phyloP scores from a whole-genome alignment of 1,140 invertebrate species.

The Drosophila lini region DNA sequence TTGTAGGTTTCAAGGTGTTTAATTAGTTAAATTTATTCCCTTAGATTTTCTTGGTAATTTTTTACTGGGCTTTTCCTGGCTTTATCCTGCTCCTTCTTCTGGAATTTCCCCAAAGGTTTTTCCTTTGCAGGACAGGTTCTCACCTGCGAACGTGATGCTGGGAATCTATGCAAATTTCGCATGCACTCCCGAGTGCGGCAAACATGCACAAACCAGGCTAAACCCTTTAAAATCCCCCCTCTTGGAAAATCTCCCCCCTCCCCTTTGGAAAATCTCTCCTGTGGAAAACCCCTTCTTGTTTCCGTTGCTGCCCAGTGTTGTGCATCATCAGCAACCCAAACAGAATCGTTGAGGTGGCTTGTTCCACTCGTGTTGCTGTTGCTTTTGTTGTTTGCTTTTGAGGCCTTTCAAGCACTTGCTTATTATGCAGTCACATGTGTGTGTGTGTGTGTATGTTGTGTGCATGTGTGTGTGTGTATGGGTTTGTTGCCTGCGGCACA shows the following conservation, averaged over 20 bases:
- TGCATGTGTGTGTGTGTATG: constrained; percentile 16
- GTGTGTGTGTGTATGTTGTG: constrained; percentile 9
- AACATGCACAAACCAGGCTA: constrained; percentile 48
- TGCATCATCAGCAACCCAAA: constrained; percentile 50
- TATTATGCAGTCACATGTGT: constrained; percentile 50
- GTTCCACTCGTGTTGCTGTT: constrained; percentile 43
- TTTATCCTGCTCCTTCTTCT: not conserved
- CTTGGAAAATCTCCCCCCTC: not conserved
- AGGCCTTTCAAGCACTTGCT: constrained; percentile 53
- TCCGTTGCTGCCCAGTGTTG: constrained; percentile 21
- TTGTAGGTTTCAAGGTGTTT: too few species aligned
- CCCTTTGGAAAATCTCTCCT: constrained; percentile 1
- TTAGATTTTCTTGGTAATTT: not conserved
- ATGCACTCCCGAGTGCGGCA: constrained; percentile 39
- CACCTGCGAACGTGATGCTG: constrained; percentile 33
- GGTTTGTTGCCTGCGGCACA: constrained; percentile 46
- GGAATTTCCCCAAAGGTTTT: not conserved
- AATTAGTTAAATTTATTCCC: constrained; percentile 1
- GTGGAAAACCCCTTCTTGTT: constrained; percentile 8
- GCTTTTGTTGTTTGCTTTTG: constrained; percentile 49
- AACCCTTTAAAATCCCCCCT: constrained; percentile 5
- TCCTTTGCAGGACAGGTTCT: not conserved
- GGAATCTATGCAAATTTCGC: constrained; percentile 63
- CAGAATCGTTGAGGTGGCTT: constrained; percentile 52
- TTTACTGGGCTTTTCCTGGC: not conserved